Conservation (phyloP, 2,888 invertebrate genomes). For the Trachelus tabidus region DNA sequence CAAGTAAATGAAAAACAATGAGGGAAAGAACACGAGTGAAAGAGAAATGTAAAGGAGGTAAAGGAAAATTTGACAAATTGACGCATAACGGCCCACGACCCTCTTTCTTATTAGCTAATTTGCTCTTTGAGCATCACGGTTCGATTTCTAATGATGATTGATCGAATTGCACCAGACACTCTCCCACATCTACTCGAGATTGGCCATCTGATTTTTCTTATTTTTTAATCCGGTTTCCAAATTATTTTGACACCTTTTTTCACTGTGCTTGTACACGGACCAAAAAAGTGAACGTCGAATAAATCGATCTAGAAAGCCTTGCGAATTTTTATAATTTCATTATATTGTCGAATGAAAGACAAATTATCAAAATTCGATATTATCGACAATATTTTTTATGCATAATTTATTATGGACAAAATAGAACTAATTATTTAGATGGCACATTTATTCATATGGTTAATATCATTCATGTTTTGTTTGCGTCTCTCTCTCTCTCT, state of each 20-base stretch:
- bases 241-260: not conserved
- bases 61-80: constrained; percentile 16
- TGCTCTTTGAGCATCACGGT: constrained; percentile 7
- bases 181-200: no score
- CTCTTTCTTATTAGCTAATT: constrained; percentile 20
- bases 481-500: no score
- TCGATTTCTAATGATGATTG: constrained; percentile 22
- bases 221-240: not conserved
- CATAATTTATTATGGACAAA: no score
- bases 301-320: not conserved
- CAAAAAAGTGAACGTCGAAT: not conserved
- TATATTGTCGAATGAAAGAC: not conserved
- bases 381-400: no score
- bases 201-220: not conserved
- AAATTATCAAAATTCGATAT: no score
- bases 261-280: not conserved
- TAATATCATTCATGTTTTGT: no score
- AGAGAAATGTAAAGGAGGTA: no score
- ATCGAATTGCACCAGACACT: constrained; percentile 11
- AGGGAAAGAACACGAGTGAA: no score
- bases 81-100: constrained; percentile 2
- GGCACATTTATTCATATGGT: no score
- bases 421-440: no score
- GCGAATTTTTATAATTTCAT: not conserved
- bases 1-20: no score